Evolutionary conservation across 2,113 vertebrate species (phyloP).

Genomic region (Morphnarchus princeps): DNA sequence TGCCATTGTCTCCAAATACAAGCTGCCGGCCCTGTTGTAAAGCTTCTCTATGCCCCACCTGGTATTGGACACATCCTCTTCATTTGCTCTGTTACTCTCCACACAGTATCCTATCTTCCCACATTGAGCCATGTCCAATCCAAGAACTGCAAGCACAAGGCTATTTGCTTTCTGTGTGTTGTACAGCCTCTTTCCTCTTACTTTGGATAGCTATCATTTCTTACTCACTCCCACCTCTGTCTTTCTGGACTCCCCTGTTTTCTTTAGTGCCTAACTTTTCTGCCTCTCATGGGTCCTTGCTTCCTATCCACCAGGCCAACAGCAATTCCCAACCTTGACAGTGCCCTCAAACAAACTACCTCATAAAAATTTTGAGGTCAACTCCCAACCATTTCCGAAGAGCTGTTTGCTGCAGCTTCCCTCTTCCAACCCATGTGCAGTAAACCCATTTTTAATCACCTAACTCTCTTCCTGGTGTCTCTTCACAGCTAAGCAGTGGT

Average conservation of each 20-base stretch:
- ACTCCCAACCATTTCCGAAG: neutral
- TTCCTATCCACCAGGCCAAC: neutral
- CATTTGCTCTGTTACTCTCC: neutral
- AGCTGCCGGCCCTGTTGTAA: neutral
- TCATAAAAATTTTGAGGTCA: neutral
- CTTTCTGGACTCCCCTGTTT: neutral
- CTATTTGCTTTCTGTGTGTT: neutral
- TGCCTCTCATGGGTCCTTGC: neutral
- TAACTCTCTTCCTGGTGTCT: neutral
- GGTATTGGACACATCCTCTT: neutral
- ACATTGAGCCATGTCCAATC: rapidly evolving
- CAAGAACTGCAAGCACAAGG: neutral
- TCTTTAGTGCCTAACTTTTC: neutral
- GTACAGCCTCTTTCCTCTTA: neutral
- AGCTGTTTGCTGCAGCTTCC: neutral
- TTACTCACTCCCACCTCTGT: neutral
- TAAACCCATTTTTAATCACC: neutral
- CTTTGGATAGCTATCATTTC: neutral
- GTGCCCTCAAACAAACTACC: neutral
- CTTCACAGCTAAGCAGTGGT: neutral
- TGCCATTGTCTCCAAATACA: neutral
- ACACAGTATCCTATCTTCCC: neutral
- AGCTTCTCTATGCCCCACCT: neutral
- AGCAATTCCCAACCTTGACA: neutral
- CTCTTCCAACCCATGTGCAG: neutral